Evolutionary conservation across 1,140 invertebrate genomes (phyloP).

Genomic region (Sitophilus oryzae): DNA sequence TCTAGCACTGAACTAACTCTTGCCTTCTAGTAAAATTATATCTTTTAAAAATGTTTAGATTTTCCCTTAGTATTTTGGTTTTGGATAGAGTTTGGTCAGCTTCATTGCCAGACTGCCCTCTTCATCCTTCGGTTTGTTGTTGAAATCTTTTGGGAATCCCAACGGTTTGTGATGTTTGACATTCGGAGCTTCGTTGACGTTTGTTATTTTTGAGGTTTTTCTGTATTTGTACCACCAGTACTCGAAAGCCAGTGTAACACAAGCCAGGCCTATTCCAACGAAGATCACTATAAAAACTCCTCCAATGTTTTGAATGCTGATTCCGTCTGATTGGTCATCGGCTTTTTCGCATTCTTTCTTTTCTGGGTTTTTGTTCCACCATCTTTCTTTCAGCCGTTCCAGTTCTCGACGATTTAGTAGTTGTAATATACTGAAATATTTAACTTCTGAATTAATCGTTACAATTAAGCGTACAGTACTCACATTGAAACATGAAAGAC

Average conservation of each 20-base stretch:
- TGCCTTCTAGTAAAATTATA: too few relatives aligned
- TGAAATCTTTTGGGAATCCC: not conserved
- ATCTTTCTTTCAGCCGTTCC: conserved; percentile 89
- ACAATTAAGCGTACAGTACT: too few relatives aligned
- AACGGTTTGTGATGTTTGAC: not conserved
- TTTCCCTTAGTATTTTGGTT: conserved; percentile 8
- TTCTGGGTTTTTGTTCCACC: conserved; percentile 87
- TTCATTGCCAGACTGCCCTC: conserved; percentile 6
- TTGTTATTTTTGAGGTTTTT: conserved; percentile 39
- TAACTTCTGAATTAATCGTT: too few relatives aligned
- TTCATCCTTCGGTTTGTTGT: not conserved
- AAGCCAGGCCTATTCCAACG: conserved; percentile 85
- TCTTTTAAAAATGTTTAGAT: too few relatives aligned
- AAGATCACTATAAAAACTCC: conserved; percentile 97
- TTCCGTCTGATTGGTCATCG: conserved; percentile 91
- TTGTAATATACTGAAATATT: conserved; percentile 72
- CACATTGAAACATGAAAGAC: too few relatives aligned
- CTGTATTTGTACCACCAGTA: conserved; percentile 90
- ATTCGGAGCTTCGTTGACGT: conserved; percentile 1
- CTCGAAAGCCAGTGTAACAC: conserved; percentile 86
- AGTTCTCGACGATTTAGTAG: conserved; percentile 86
- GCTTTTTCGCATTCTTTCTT: conserved; percentile 76
- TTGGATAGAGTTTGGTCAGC: conserved; percentile 7
- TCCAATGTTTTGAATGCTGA: conserved; percentile 95
- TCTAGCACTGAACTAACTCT: too few relatives aligned